Evolutionary conservation across 2,797 vertebrate genomes (phyloP).

Genomic region (Thripadectes ignobilis): DNA sequence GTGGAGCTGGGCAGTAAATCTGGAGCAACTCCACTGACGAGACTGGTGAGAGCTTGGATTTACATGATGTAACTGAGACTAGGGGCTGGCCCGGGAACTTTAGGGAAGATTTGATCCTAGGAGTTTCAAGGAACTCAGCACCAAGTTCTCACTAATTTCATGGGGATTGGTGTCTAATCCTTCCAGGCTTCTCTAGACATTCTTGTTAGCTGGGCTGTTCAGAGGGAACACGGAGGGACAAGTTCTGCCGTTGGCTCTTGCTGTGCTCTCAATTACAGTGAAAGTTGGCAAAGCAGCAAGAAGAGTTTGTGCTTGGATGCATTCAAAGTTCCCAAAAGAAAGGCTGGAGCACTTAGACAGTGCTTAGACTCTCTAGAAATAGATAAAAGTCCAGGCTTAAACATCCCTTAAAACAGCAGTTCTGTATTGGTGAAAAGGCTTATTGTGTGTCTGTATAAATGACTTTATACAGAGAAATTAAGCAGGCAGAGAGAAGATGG

Average conservation of each 20-base stretch:
- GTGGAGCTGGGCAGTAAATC: not conserved
- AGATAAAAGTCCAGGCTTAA: not conserved
- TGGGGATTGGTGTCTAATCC: slow-evolving; percentile 17
- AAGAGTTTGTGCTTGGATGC: not conserved
- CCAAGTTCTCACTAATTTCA: slow-evolving; percentile 29
- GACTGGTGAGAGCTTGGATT: slow-evolving; percentile 34
- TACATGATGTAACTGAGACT: slow-evolving; percentile 42
- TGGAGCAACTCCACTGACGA: not conserved
- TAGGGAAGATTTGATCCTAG: not conserved
- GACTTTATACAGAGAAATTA: not conserved
- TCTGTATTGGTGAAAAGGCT: not conserved
- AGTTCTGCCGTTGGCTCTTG: not conserved
- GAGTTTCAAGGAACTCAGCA: slow-evolving; percentile 16
- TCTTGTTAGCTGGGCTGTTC: not conserved
- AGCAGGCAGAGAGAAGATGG: not conserved
- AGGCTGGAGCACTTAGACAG: not conserved
- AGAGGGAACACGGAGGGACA: not conserved
- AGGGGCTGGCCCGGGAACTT: not conserved
- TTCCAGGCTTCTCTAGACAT: not conserved
- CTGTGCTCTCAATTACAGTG: not conserved
- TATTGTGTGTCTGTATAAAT: not conserved
- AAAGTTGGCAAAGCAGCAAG: not conserved
- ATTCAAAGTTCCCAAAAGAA: not conserved
- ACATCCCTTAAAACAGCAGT: not conserved
- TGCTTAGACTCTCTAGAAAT: not conserved